phyloP scores from a whole-genome alignment of 2,797 vertebrate species.

The Hoplostethus atlanticus region DNA sequence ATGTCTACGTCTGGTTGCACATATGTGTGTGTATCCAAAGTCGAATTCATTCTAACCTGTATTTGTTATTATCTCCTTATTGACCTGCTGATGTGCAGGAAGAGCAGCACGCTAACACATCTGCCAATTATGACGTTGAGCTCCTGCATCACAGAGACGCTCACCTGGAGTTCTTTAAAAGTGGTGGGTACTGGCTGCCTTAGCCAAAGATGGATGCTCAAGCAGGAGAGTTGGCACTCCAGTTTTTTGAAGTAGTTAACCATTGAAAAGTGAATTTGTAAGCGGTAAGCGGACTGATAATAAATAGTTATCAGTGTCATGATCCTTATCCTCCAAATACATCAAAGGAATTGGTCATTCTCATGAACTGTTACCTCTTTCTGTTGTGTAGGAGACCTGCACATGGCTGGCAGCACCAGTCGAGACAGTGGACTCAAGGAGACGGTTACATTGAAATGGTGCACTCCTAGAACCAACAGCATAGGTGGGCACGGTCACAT shows the following conservation, averaged over 20 bases:
- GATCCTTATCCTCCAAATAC: too few relatives aligned
- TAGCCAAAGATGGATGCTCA: background rate
- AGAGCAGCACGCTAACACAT: constrained; percentile 99
- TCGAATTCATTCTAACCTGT: constrained; percentile 33
- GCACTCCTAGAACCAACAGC: constrained; percentile 93
- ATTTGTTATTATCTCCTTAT: constrained; percentile 52
- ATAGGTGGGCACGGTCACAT: constrained; percentile 60
- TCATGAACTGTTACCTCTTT: constrained; percentile 11
- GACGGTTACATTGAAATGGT: constrained; percentile 97
- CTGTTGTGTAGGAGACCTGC: constrained; percentile 88
- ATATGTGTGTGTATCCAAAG: constrained; percentile 7
- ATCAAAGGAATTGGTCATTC: background rate
- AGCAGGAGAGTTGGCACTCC: too few relatives aligned
- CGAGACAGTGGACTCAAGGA: constrained; percentile 94
- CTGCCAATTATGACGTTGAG: constrained; percentile 98
- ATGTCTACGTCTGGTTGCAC: constrained; percentile 36
- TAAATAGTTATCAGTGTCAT: too few relatives aligned
- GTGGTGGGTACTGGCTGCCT: constrained; percentile 84
- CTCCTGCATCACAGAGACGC: constrained; percentile 98
- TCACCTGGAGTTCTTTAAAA: constrained; percentile 96
- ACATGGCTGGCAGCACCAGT: constrained; percentile 88
- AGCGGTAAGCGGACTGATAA: too few relatives aligned
- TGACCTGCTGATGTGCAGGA: constrained; percentile 87
- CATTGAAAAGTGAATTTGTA: background rate
- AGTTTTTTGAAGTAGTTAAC: background rate